These are phyloP conservation scores for Girardia tigrina DNA, from an alignment of 2,888 invertebrate species.

Conservation along the genomic window DNA sequence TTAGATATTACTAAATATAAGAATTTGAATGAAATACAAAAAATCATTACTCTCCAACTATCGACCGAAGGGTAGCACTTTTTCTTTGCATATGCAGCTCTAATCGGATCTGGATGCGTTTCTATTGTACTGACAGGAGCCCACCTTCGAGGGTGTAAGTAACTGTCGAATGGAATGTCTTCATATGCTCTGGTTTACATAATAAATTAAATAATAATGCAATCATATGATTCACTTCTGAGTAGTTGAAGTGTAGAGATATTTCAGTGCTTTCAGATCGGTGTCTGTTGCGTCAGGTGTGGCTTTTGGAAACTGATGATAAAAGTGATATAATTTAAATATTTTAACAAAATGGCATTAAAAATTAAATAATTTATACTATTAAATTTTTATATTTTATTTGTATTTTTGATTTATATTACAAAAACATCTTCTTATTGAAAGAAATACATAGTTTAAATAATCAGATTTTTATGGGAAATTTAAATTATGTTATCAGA, in stretches of 20 bases:
- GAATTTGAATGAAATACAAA: too few relatives aligned
- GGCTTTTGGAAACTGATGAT: constrained; percentile 39
- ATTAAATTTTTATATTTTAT: too few relatives aligned
- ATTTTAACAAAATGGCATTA: too few relatives aligned
- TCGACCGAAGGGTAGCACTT: neutral
- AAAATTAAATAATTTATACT: too few relatives aligned
- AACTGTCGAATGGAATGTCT: constrained; percentile 46
- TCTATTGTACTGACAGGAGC: constrained; percentile 43
- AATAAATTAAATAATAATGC: constrained; percentile 18
- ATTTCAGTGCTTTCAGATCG: constrained; percentile 44
- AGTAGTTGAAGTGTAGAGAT: constrained; percentile 45
- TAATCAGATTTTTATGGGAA: too few relatives aligned
- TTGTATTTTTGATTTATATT: too few relatives aligned
- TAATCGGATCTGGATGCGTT: constrained; percentile 43
- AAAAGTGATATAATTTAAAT: too few relatives aligned
- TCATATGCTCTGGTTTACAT: constrained; percentile 41
- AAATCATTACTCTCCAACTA: neutral
- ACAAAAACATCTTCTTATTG: too few relatives aligned
- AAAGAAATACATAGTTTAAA: too few relatives aligned
- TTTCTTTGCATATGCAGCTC: neutral
- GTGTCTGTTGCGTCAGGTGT: constrained; percentile 41
- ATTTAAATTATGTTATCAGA: too few relatives aligned
- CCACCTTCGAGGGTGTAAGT: constrained; percentile 42
- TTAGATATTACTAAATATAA: too few relatives aligned
- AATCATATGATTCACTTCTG: constrained; percentile 46